Evolutionary conservation across 2,797 vertebrate species (phyloP).

Genomic region (Spinibarbus caldwelli): DNA sequence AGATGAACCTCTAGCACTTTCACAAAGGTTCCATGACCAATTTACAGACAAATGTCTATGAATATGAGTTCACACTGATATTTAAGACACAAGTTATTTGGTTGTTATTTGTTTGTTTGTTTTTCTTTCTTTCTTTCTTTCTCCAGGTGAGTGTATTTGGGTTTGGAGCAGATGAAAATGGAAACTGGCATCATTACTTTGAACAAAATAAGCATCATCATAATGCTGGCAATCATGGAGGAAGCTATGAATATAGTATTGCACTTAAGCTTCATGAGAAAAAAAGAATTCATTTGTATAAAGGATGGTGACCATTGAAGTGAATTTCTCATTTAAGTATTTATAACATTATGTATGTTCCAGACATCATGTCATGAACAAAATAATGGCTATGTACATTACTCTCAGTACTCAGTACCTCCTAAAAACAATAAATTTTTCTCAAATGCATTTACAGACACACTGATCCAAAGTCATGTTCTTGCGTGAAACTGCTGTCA

Average conservation of each 20-base stretch:
- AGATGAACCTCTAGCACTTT: not conserved
- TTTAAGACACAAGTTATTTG: not conserved
- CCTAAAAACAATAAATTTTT: not conserved
- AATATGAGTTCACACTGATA: not conserved
- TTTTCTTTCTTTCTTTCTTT: not conserved
- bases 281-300: conserved; percentile 26
- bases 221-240: conserved; percentile 33
- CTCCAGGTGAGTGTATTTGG: conserved; percentile 43
- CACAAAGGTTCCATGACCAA: not conserved
- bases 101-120: not conserved
- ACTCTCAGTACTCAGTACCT: not conserved
- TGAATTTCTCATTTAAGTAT: not conserved
- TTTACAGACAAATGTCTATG: conserved; percentile 11
- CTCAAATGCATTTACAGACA: not conserved
- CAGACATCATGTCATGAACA: not conserved
- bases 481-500: not conserved
- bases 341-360: not conserved
- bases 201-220: conserved; percentile 22
- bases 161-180: conserved; percentile 43
- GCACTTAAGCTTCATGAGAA: conserved; percentile 33
- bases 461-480: not conserved
- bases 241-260: conserved; percentile 22
- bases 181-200: conserved; percentile 51
- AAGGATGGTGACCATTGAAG: conserved; percentile 29
- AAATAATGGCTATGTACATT: not conserved